Conservation (phyloP, 2,113 vertebrate species). For the Rhadina sibilatrix region DNA sequence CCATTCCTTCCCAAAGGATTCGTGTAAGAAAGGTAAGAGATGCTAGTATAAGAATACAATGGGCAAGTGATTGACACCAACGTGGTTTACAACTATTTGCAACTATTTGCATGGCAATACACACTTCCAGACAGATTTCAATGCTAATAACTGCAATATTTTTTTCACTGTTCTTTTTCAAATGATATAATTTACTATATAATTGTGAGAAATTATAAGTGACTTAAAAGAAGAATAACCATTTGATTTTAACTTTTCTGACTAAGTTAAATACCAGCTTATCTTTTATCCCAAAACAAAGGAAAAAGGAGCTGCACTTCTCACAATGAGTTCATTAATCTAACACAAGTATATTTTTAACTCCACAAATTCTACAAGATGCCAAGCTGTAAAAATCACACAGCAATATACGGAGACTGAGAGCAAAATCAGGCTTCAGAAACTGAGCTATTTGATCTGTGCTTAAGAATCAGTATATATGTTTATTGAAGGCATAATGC, state of each 20-base stretch:
- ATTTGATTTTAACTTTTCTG: conserved; percentile 15
- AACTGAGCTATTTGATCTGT: not conserved
- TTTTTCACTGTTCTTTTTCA: not conserved
- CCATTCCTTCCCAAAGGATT: not conserved
- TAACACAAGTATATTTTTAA: not conserved
- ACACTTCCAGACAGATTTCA: not conserved
- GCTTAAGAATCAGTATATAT: not conserved
- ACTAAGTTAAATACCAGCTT: not conserved
- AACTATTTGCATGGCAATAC: not conserved
- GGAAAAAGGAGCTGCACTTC: not conserved
- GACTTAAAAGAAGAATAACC: not conserved
- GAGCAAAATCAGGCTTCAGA: not conserved
- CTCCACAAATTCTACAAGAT: not conserved
- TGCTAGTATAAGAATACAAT: not conserved
- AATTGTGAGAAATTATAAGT: not conserved
- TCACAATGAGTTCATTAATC: not conserved
- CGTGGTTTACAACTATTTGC: too few relatives aligned
- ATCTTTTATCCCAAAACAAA: not conserved
- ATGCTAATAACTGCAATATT: not conserved
- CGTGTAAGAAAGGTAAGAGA: not conserved
- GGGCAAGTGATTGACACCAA: not conserved
- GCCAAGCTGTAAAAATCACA: not conserved
- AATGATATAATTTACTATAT: not conserved
- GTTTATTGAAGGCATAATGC: not conserved
- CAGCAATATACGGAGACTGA: not conserved